These are phyloP conservation scores for Phylloscopus collybita DNA, from an alignment of 2,797 vertebrate species.

Conservation along the genomic window DNA sequence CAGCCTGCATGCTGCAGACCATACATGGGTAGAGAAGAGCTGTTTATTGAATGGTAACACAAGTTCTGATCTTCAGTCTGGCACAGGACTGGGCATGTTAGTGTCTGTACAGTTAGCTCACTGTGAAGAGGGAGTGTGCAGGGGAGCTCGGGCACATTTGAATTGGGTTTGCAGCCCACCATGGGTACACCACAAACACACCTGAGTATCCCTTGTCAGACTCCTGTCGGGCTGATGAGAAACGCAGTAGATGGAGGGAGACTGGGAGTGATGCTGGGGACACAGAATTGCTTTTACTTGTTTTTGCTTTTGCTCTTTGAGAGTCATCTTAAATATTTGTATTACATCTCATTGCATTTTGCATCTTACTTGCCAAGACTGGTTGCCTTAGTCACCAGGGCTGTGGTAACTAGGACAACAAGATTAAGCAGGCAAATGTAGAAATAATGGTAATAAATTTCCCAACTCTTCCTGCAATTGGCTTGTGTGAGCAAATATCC, in stretches of 20 bases:
- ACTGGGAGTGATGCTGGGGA: not conserved
- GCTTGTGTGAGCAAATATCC: not conserved
- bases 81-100: not conserved
- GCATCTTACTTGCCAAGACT: conserved; percentile 19
- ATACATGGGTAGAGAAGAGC: not conserved
- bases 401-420: conserved; percentile 62
- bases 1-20: not conserved
- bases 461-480: conserved; percentile 24
- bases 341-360: not conserved
- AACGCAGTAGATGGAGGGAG: not conserved
- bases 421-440: conserved; percentile 45
- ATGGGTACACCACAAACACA: not conserved
- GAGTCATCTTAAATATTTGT: conserved; percentile 17
- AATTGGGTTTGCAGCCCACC: not conserved
- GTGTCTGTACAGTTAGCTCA: not conserved
- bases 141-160: not conserved
- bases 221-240: not conserved
- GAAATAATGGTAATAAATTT: conserved; percentile 54
- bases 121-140: not conserved
- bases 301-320: not conserved
- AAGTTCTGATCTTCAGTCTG: not conserved
- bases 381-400: conserved; percentile 62
- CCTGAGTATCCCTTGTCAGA: not conserved
- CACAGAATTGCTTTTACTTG: not conserved
- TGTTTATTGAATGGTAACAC: not conserved